Base-by-base conservation (phyloP, 2,888 invertebrate genomes). In the Fragum fragum region DNA sequence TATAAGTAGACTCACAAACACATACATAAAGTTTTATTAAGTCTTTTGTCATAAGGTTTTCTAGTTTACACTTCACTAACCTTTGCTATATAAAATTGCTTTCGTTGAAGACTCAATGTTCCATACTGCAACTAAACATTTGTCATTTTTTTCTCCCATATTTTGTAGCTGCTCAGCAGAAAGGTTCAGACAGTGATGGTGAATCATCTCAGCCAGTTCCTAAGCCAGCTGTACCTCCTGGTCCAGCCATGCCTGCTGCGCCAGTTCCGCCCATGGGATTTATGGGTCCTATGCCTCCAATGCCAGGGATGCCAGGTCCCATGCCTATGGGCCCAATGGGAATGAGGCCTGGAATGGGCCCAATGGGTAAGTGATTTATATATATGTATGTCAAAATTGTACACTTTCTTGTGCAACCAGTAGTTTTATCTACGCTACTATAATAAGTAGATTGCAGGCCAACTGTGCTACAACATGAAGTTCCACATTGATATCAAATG, bases 241-340 rank as follows among this genome's bases (percentile, higher is more conserved):
- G 76, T 73, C 73, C 86, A 26, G 47, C 66, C 47, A 82, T 87
- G 83, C 91, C 91, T 11, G 88, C 91, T 16, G 83, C 89, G 81
- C 88, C 90, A 11, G 71, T 69, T 3, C 55, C 72, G 39, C 68
- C 21, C 32, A 79, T 79, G 79, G 69, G 59, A 26, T 83, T 59
- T 29, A 83, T 83, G 73, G 89, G 89, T 0, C 89, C 86, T 14
- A 90, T 91, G 91, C 90, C 90, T n/a, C 89, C 87, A 11, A 89
- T 91, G 87, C 91, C 87, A 42, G 66, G 66, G n/a, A 66, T 66
- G 55, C 88, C 89, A 83, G 86, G 87, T 52, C 88, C 88, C 2
- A 91, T 91, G 90, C 91, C 89, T 39, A 91, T 91, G 88, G 89
- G 90, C 7, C 91, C 87, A 16, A 91, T 90, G 90, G 91, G 91